Base-by-base conservation (phyloP, 2,113 vertebrate species). In the Proteles cristata region DNA sequence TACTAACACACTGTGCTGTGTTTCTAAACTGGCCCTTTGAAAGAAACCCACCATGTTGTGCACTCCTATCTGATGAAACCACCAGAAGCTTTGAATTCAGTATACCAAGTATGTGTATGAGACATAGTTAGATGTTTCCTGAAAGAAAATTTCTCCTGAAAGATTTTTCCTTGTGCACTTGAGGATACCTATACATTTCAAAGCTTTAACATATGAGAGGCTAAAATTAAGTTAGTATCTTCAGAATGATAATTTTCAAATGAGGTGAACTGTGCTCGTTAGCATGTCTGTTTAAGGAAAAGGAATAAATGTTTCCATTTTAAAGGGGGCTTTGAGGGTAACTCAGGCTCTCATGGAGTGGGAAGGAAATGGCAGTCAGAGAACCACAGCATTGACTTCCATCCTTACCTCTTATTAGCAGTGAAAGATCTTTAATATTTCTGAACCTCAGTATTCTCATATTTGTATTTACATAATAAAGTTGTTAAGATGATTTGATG, bases 191-290 rank as follows among this genome's bases (percentile, higher is more conserved):
- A 58, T 2, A 66, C 63, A 28, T 82, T 86, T 95, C 65, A 86
- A 95, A 83, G 26, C 1, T 80, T 83, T 90, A 90, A 33, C 55
- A 77, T 50, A 6, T 55, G 6, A 87, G 48, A 88, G 17, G 82
- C n/a, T 68, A 94, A 90, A 92, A 76, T 91, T 88, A 88, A 88
- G 77, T 55, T 81, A 95, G 84, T 80, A 50, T 89, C 55, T 73
- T 90, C 68, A 86, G 17, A 89, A 90, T 45, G 45, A 50, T 55
- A 92, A 83, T 87, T 97, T 87, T 86, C 55, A 94, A 86, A 79
- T 68, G 45, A 87, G 92, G 43, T 86, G 61, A 85, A 35, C 53
- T 83, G 68, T 33, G 6, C 63, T 92, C 15, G 28, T 97, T 76
- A 93, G 39, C 43, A 48, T 73, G 2, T 55, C 50, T 92, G 45